These are phyloP conservation scores for Butastur rufipennis DNA, from an alignment of 2,113 vertebrate genomes.

Conservation along the genomic window DNA sequence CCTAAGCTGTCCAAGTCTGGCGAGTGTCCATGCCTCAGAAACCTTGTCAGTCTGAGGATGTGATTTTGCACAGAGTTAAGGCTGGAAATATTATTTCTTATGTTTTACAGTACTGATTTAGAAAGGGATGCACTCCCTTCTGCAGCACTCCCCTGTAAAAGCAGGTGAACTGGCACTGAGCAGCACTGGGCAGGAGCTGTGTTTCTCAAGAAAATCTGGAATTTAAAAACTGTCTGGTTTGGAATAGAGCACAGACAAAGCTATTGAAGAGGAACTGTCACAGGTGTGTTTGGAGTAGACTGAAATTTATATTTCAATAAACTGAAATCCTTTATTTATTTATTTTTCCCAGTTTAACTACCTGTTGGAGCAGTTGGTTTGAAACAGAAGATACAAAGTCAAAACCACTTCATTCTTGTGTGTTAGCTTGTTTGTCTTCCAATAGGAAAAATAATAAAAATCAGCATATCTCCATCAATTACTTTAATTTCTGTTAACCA, in stretches of 20 bases:
- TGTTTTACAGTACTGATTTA: not conserved
- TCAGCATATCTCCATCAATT: not conserved
- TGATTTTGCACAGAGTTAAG: not conserved
- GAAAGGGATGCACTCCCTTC: not conserved
- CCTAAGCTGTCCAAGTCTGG: not conserved
- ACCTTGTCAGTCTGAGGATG: not conserved
- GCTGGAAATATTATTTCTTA: not conserved
- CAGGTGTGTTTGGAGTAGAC: accelerated
- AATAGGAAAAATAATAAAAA: not conserved
- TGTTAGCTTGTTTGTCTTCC: not conserved
- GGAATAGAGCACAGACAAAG: not conserved
- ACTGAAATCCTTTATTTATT: not conserved
- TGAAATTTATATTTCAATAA: not conserved
- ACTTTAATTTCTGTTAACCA: not conserved
- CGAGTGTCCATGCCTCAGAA: not conserved
- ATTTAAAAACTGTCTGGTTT: not conserved
- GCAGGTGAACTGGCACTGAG: not conserved
- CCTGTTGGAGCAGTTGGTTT: not conserved
- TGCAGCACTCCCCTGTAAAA: too few relatives aligned
- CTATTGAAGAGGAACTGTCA: not conserved
- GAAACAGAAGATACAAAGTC: not conserved
- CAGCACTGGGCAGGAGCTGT: not conserved
- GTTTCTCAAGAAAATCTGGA: not conserved
- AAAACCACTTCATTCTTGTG: not conserved
- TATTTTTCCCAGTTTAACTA: not conserved